Percentiles rank a stretch among this genome's conserved stretches.
Conservation (phyloP, 2,888 invertebrate species). For the Hyposoter dolosus region DNA sequence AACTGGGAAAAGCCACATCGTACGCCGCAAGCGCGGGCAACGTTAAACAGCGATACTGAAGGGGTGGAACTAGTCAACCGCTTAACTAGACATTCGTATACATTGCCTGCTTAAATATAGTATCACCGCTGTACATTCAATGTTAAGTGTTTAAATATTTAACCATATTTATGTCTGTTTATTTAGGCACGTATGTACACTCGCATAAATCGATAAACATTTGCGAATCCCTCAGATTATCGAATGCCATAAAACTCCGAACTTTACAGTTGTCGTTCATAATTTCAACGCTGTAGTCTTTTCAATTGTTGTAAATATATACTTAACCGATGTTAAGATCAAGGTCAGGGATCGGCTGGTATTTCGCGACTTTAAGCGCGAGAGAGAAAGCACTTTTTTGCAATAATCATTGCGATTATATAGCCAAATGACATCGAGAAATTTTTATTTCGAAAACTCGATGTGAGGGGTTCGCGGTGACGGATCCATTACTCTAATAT, state of each 20-base stretch:
- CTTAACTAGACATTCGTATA: constrained; percentile 66
- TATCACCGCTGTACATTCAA: constrained; percentile 25
- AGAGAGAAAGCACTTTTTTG: too few relatives aligned
- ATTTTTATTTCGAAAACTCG: too few relatives aligned
- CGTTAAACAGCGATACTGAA: constrained; percentile 56
- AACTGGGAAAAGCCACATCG: constrained; percentile 63
- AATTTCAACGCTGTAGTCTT: neutral
- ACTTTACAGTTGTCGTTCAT: neutral
- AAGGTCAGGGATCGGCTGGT: too few relatives aligned
- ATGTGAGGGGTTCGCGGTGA: too few relatives aligned
- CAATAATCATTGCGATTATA: too few relatives aligned
- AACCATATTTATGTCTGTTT: neutral
- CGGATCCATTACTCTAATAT: too few relatives aligned
- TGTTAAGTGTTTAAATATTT: constrained; percentile 23
- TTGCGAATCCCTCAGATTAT: neutral
- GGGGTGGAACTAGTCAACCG: constrained; percentile 64
- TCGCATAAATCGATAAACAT: neutral
- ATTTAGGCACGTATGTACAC: neutral
- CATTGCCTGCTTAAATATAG: constrained; percentile 23
- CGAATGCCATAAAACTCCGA: neutral
- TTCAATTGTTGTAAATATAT: too few relatives aligned
- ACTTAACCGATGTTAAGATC: too few relatives aligned
- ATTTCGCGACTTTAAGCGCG: too few relatives aligned
- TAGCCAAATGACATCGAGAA: too few relatives aligned
- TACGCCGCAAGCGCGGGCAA: constrained; percentile 59